Evolutionary conservation across 1,140 invertebrate genomes (phyloP).

Genomic region (Drosophila parvula): DNA sequence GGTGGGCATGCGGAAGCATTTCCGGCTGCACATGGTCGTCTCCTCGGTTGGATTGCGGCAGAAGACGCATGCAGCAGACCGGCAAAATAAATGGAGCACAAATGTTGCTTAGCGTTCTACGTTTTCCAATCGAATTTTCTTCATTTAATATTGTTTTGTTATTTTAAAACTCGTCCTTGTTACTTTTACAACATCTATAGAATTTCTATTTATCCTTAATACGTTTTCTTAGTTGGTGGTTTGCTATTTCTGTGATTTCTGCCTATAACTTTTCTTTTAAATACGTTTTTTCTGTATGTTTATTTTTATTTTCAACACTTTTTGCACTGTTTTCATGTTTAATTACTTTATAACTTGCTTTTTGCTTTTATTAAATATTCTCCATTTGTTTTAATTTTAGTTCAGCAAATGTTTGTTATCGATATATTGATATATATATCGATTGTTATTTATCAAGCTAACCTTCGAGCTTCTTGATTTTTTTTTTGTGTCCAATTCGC

Average conservation of each 20-base stretch:
- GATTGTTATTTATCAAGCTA: background rate
- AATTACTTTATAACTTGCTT: background rate
- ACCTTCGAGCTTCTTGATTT: background rate
- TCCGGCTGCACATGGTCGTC: conserved; percentile 78
- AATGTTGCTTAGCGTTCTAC: background rate
- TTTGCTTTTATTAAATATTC: background rate
- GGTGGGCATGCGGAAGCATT: conserved; percentile 83
- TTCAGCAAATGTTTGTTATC: conserved; percentile 17
- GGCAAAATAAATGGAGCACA: background rate
- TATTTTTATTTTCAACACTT: background rate
- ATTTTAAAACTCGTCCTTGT: background rate
- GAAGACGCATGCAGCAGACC: conserved; percentile 30
- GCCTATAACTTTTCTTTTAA: too few relatives aligned
- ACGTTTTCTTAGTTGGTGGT: too few relatives aligned
- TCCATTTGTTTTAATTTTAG: background rate
- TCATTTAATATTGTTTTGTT: background rate
- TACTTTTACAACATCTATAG: background rate
- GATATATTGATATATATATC: background rate
- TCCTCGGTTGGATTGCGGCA: conserved; percentile 4
- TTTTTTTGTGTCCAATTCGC: conserved; percentile 12
- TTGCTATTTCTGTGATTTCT: too few relatives aligned
- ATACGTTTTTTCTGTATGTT: too few relatives aligned
- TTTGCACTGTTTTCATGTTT: too few relatives aligned
- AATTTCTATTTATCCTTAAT: background rate
- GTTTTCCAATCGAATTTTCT: background rate